These are phyloP conservation scores for Campaea margaritaria DNA, from an alignment of 2,888 invertebrate species.

Conservation along the genomic window DNA sequence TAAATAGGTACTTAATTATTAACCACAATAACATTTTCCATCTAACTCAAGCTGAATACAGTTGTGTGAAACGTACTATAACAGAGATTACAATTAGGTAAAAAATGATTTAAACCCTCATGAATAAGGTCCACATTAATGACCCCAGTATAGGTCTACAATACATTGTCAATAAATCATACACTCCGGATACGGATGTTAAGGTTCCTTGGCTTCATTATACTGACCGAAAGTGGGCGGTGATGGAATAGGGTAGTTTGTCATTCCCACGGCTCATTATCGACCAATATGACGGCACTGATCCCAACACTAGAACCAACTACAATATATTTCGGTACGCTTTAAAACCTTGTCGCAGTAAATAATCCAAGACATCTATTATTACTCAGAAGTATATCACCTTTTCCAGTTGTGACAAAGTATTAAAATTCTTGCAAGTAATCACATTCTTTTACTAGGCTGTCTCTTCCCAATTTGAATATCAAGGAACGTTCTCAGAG, in stretches of 20 bases:
- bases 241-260: slow-evolving; percentile 71
- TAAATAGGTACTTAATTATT: too few species aligned
- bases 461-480: slow-evolving; percentile 57
- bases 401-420: too few species aligned
- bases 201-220: slow-evolving; percentile 53
- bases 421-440: too few species aligned
- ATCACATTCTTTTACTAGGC: not conserved
- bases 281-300: slow-evolving; percentile 47
- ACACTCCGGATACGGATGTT: slow-evolving; percentile 51
- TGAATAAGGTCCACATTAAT: too few species aligned
- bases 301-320: slow-evolving; percentile 44
- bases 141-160: not conserved
- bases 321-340: not conserved
- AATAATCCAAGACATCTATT: too few species aligned
- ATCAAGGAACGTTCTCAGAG: slow-evolving; percentile 49
- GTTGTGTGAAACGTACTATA: too few species aligned
- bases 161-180: slow-evolving; percentile 41
- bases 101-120: too few species aligned
- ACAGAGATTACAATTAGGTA: too few species aligned
- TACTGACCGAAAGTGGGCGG: slow-evolving; percentile 64
- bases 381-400: too few species aligned
- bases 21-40: too few species aligned
- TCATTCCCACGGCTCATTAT: slow-evolving; percentile 69
- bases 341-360: too few species aligned
- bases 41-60: too few species aligned